These are phyloP conservation scores for Apis florea DNA, from an alignment of 1,140 invertebrate genomes.

Conservation along the genomic window DNA sequence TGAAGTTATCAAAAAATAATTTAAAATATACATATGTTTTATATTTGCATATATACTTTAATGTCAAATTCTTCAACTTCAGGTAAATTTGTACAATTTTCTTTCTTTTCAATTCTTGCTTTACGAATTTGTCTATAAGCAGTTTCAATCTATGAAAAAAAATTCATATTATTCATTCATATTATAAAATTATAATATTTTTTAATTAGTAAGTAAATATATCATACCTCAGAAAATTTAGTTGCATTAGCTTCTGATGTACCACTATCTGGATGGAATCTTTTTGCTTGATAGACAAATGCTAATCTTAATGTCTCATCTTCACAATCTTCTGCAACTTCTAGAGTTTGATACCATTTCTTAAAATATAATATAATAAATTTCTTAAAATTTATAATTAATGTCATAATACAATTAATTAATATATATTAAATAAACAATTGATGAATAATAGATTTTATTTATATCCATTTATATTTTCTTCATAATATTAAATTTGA, in stretches of 20 bases:
- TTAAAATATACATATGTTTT: not conserved
- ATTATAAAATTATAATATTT: not conserved
- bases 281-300: conserved; percentile 89
- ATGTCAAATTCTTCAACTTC: conserved; percentile 80
- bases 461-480: too few species aligned
- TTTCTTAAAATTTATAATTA: not conserved
- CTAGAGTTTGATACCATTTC: conserved; percentile 85
- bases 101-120: conserved; percentile 75
- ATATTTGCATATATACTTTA: conserved; percentile 69
- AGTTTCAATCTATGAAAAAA: conserved; percentile 77
- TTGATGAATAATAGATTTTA: not conserved
- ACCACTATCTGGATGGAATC: conserved; percentile 91
- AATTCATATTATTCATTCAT: too few species aligned
- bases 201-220: not conserved
- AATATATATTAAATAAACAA: not conserved
- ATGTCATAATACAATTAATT: not conserved
- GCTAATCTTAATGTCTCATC: conserved; percentile 86
- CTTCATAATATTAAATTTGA: too few species aligned
- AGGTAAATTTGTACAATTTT: conserved; percentile 78
- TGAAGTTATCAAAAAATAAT: conserved; percentile 29
- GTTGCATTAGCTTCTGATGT: conserved; percentile 83
- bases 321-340: conserved; percentile 84
- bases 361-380: conserved; percentile 70
- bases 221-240: conserved; percentile 86
- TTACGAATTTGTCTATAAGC: conserved; percentile 81